These are phyloP conservation scores for Cephus runcator DNA, from an alignment of 2,888 invertebrate species.

Conservation along the genomic window DNA sequence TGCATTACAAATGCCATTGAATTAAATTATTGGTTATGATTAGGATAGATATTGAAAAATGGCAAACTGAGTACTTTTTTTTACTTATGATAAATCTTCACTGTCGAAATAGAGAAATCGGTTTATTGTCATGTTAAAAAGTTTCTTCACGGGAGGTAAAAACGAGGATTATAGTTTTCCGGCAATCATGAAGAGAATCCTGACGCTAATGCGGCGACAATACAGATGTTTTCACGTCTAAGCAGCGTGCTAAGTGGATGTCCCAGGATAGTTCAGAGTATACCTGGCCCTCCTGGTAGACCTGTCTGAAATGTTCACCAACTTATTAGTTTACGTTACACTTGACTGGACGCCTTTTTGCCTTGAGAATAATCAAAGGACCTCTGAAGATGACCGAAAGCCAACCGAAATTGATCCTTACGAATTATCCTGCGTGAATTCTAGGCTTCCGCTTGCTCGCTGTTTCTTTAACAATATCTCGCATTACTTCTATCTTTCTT, in stretches of 20 bases:
- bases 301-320: not conserved
- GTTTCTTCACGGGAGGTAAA: slow-evolving; percentile 17
- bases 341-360: slow-evolving; percentile 47
- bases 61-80: not conserved
- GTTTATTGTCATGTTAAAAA: slow-evolving; percentile 14
- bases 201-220: slow-evolving; percentile 55
- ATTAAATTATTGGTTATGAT: not conserved
- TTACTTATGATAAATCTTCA: not conserved
- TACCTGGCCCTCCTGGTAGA: slow-evolving; percentile 1
- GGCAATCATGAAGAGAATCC: slow-evolving; percentile 43
- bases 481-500: not conserved
- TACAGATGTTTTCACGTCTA: slow-evolving; percentile 61
- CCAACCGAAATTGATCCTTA: slow-evolving; percentile 67
- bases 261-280: slow-evolving; percentile 10
- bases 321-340: slow-evolving; percentile 27
- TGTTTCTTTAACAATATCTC: not conserved
- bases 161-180: slow-evolving; percentile 42
- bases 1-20: not conserved
- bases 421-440: slow-evolving; percentile 32
- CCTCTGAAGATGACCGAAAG: slow-evolving; percentile 67
- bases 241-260: slow-evolving; percentile 61
- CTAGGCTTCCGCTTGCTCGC: not conserved
- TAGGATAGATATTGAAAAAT: too few species aligned
- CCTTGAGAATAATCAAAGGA: slow-evolving; percentile 54
- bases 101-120: not conserved